A percentile compares a stretch with the other conserved stretches of the same genome.
Conservation (phyloP, 2,888 invertebrate species). For the Latheticus oryzae region DNA sequence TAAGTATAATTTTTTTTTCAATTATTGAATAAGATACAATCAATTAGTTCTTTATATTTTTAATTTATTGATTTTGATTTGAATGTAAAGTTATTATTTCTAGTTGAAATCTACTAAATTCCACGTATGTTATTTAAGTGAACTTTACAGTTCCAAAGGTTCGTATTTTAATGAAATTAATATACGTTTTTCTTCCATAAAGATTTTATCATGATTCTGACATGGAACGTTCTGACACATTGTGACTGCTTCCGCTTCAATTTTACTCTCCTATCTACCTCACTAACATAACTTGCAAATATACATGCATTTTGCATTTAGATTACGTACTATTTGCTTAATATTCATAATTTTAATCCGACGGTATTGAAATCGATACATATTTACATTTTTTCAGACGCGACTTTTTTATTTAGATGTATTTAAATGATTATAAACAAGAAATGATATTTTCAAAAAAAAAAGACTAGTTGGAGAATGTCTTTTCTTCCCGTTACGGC, state of each 20-base stretch:
- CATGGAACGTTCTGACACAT: constrained; percentile 48
- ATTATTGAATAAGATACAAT: no score
- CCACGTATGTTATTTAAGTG: no score
- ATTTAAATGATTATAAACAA: no score
- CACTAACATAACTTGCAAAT: constrained; percentile 26
- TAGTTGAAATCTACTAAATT: no score
- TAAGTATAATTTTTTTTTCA: no score
- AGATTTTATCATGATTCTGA: constrained; percentile 46
- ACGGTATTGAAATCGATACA: constrained; percentile 16
- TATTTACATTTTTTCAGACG: constrained; percentile 17
- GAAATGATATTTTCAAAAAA: no score
- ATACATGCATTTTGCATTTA: constrained; percentile 39
- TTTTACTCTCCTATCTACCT: constrained; percentile 41
- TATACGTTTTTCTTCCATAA: constrained; percentile 26
- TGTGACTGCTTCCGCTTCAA: constrained; percentile 47
- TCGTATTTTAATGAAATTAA: constrained; percentile 28
- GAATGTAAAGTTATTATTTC: no score
- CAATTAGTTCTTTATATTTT: no score
- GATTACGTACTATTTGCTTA: constrained; percentile 29
- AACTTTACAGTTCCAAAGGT: no score
- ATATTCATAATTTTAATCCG: constrained; percentile 31
- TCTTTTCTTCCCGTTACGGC: constrained; percentile 9
- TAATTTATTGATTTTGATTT: no score
- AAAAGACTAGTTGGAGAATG: no score
- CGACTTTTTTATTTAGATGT: no score